These are phyloP conservation scores for Beris chalybata DNA, from an alignment of 2,888 invertebrate genomes.

Conservation along the genomic window DNA sequence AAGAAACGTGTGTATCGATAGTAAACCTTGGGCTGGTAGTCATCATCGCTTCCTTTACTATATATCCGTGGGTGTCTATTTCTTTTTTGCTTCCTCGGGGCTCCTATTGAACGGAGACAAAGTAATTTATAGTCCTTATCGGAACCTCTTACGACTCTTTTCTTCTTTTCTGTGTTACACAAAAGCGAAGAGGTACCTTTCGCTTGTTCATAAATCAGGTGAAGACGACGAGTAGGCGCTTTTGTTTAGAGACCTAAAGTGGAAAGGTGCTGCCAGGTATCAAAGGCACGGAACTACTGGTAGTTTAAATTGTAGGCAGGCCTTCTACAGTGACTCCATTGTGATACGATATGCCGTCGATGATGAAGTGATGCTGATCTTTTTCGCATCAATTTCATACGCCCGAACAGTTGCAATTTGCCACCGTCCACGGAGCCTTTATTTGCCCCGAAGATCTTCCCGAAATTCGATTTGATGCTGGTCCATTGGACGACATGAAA, in stretches of 20 bases:
- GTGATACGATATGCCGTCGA: constrained; percentile 8
- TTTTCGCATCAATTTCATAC: constrained; percentile 29
- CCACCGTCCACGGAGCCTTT: constrained; percentile 17
- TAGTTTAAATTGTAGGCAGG: not conserved
- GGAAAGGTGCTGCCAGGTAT: constrained; percentile 10
- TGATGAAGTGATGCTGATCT: constrained; percentile 21
- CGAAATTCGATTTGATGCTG: too few relatives aligned
- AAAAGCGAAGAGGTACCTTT: constrained; percentile 10
- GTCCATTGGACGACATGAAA: too few relatives aligned
- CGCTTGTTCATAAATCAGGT: constrained; percentile 28
- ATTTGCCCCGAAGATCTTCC: constrained; percentile 4
- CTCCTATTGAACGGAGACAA: constrained; percentile 30
- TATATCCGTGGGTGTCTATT: constrained; percentile 20
- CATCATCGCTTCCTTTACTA: constrained; percentile 5
- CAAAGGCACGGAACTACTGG: not conserved
- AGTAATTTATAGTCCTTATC: constrained; percentile 34
- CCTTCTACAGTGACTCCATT: not conserved
- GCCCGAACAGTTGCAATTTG: constrained; percentile 27
- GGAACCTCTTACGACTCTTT: not conserved
- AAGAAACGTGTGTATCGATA: constrained; percentile 11
- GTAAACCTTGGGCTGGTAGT: not conserved
- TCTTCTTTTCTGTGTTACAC: not conserved
- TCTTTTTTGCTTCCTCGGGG: constrained; percentile 9
- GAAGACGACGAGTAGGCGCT: constrained; percentile 6
- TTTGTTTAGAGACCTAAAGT: constrained; percentile 11